Percentiles rank a stretch among this genome's conserved stretches.
Evolutionary conservation across 2,888 invertebrate species (phyloP).

Genomic region (Pterostichus niger): DNA sequence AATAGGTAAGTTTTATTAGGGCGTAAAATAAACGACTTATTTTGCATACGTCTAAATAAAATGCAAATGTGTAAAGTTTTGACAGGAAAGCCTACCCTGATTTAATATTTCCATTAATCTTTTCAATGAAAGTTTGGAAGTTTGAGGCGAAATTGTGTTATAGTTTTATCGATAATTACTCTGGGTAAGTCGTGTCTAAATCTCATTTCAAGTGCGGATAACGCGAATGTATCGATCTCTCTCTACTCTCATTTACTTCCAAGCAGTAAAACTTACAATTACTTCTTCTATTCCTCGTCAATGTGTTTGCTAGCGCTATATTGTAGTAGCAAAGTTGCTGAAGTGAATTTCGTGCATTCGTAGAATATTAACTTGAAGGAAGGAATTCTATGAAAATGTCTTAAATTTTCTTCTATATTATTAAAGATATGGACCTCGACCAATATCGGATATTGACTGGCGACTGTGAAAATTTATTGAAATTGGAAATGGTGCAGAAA

Average conservation of each 20-base stretch:
- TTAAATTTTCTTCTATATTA: no score
- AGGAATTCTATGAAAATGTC: no score
- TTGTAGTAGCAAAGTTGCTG: no score
- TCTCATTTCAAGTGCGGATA: no score
- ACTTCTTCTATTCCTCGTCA: background rate
- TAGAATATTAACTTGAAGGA: no score
- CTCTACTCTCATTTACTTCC: background rate
- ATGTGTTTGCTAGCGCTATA: no score
- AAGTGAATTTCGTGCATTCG: no score
- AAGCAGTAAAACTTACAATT: background rate
- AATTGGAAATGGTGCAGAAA: no score
- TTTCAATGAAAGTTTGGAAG: background rate
- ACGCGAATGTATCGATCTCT: background rate
- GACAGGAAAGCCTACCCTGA: background rate
- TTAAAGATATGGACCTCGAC: no score
- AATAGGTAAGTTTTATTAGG: background rate
- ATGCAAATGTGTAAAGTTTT: slow-evolving; percentile 7
- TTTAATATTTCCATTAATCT: slow-evolving; percentile 29
- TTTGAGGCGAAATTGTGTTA: background rate
- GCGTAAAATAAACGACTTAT: background rate
- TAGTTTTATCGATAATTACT: background rate
- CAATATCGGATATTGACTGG: no score
- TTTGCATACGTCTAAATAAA: slow-evolving; percentile 17
- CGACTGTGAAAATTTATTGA: no score
- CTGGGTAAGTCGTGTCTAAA: background rate